Base-by-base conservation (phyloP, 2,888 invertebrate genomes). In the Mesochorus sp. region DNA sequence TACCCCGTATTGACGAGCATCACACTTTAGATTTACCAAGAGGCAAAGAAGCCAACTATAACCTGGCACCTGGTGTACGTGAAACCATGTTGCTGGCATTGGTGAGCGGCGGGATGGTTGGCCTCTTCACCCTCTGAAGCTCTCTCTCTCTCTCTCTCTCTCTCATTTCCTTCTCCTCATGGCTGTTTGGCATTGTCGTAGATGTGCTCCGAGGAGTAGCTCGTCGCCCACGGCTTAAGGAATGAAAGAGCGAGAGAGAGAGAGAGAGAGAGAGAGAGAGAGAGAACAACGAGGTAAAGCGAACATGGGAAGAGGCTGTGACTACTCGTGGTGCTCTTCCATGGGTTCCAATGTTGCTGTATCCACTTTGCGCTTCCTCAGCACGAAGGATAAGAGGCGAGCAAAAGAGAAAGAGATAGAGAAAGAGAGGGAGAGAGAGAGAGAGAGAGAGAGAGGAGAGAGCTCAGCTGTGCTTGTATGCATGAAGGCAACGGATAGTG, bases 11-110 rank as follows among this genome's bases (percentile, higher is more conserved):
- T 4, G 53, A 31, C 24, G 19, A 6, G 14, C 37, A 81, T 81
- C 72, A 81, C 77, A 73, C 80, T 82, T 80, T 77, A 80, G 86
- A 83, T 84, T 84, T 82, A 79, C 79, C 82, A 74, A 76, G 82
- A 82, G 81, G 83, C 81, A 82, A 86, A 86, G 85, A 87, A 83
- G 85, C 84, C 81, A 83, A 85, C 85, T 84, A 80, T 62, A 57
- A 34, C 53, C 59, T 44, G 57, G 59, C 67, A 77, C 73, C 67
- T 68, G 79, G 79, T 68, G 74, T 62, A 51, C 8, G 17, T 14
- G 10, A 31, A 42, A 31, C 51, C 61, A 51, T 37, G 42, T 49
- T 64, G 42, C 39, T 14, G 39, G 49, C 34, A 44, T 49, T 31
- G 31, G 21, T 28, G 42, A 24, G n/a, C 49, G 10, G 21, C 17